Base-by-base conservation (phyloP, 2,888 invertebrate species). In the Harmothoe impar region DNA sequence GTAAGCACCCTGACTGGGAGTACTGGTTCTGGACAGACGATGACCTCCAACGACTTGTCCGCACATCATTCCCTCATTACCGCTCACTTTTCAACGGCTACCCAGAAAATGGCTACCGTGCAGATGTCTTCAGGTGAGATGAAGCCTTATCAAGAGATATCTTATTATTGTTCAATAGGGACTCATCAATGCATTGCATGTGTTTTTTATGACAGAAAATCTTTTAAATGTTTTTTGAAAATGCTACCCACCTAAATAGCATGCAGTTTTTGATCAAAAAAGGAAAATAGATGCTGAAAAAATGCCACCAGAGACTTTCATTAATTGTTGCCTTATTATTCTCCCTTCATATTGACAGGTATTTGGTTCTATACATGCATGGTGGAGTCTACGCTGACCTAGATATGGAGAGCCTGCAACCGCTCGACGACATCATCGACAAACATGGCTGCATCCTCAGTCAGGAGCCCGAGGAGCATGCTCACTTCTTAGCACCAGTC, bases 11-110 rank as follows among this genome's bases (percentile, higher is more conserved):
- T 5, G 94, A 93, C 68, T 95, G 95, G 95, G 93, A 94, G 88
- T 95, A 95, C 92, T 94, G 94, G 94, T 92, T 95, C 56, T 95
- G 95, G 95, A 95, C 95, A n/a, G 95, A 95, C 92, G 93, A 93
- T 23, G 94, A 94, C 92, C 94, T 95, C 10, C 92, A 94, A 78
- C 81, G 92, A 43, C 92, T 95, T 5, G 94, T 95, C 33, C 91
- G 91, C 10, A 93, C 93, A 0, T 92, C 93, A 78, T 94, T 94
- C 92, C 94, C 95, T 1, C 62, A 92, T 54, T 93, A 94, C 35
- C 90, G 94, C 35, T 84, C 92, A 7, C 93, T 93, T 10, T 95
- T 92, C 92, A 93, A 95, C 91, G 92, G 92, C 56, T 95, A 95
- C 91, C 89, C 93, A 10, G 93, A 94, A 89, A 93, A 92, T n/a